These are phyloP conservation scores for Caranx melampygus DNA, from an alignment of 2,113 vertebrate species.

Conservation along the genomic window DNA sequence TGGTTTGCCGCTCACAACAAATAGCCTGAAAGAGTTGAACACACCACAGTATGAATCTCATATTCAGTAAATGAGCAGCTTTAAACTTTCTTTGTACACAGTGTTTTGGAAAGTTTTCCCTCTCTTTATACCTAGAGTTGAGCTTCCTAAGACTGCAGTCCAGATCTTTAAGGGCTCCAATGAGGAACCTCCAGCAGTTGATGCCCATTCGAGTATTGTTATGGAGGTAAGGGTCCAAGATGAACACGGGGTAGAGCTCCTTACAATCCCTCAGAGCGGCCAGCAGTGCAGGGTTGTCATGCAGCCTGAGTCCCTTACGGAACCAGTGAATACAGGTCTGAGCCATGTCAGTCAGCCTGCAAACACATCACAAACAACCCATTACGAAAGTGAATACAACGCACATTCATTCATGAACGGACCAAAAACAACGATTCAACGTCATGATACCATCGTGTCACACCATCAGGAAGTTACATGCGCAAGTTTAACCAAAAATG, in stretches of 20 bases:
- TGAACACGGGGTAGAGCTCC: conserved; percentile 80
- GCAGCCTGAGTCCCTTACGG: conserved; percentile 82
- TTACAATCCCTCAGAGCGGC: conserved; percentile 72
- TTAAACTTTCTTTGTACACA: too few relatives aligned
- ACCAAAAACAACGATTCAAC: background rate
- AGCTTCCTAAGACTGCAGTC: conserved; percentile 79
- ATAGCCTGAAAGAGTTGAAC: conserved; percentile 69
- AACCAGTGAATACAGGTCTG: conserved; percentile 83
- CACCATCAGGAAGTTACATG: background rate
- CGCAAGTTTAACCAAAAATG: background rate
- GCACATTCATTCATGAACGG: background rate
- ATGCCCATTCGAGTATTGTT: conserved; percentile 55
- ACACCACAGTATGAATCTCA: background rate
- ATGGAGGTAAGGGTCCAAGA: conserved; percentile 77
- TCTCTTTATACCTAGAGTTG: conserved; percentile 75
- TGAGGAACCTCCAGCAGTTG: conserved; percentile 77
- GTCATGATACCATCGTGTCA: background rate
- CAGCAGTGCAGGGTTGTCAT: conserved; percentile 81
- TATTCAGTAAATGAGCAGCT: background rate
- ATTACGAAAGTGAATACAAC: background rate
- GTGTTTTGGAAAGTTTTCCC: background rate
- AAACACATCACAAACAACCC: background rate
- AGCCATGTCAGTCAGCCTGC: conserved; percentile 59
- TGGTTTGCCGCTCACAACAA: conserved; percentile 77
- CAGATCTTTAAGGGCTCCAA: conserved; percentile 77